phyloP scores from a whole-genome alignment of 2,888 invertebrate species.

The Orthosia gothica region DNA sequence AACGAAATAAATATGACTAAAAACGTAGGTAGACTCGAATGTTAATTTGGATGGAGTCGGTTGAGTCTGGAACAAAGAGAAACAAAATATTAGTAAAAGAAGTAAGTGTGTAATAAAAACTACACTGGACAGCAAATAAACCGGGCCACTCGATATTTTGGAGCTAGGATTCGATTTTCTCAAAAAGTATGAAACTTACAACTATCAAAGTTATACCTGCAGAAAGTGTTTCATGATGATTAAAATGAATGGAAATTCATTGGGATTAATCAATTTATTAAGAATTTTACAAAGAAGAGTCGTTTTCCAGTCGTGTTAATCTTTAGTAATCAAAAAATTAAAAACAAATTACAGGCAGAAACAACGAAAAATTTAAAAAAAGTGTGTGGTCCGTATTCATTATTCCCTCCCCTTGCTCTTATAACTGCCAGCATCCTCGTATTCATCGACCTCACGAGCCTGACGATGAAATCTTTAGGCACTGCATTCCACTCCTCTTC shows the following conservation, averaged over 20 bases:
- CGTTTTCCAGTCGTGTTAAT: not conserved
- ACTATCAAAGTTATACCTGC: too few relatives aligned
- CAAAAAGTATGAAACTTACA: too few relatives aligned
- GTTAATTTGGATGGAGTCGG: slow-evolving; percentile 72
- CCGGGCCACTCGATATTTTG: too few relatives aligned
- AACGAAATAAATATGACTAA: slow-evolving; percentile 76
- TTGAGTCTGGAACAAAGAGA: slow-evolving; percentile 73
- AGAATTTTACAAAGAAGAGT: slow-evolving; percentile 1
- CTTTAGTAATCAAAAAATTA: not conserved
- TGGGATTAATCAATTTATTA: too few relatives aligned
- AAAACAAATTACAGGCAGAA: too few relatives aligned
- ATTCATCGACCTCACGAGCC: slow-evolving; percentile 8
- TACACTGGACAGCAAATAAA: too few relatives aligned
- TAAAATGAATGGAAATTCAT: too few relatives aligned
- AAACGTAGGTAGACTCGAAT: slow-evolving; percentile 71
- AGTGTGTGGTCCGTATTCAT: not conserved
- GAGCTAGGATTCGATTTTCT: too few relatives aligned
- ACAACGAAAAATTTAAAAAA: not conserved
- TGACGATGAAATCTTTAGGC: not conserved
- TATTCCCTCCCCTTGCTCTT: not conserved
- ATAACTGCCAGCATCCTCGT: slow-evolving; percentile 6
- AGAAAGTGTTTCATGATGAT: too few relatives aligned
- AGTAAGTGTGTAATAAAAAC: not conserved
- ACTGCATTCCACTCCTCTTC: not conserved
- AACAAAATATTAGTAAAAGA: slow-evolving; percentile 13